Evolutionary conservation across 2,888 invertebrate genomes (phyloP).

Genomic region (Lasiommata megera): DNA sequence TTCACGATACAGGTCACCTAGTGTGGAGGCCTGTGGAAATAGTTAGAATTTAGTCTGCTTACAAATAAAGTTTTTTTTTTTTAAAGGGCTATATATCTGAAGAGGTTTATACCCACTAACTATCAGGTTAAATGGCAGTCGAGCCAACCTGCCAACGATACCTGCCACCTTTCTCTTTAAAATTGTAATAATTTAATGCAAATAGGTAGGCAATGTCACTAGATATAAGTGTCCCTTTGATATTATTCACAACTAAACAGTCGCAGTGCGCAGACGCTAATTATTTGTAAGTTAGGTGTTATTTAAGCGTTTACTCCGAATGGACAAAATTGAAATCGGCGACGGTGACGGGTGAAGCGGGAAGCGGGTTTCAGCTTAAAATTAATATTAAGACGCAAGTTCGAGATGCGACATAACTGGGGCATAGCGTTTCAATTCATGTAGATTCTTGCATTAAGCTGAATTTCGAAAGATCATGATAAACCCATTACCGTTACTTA

Average conservation of each 20-base stretch:
- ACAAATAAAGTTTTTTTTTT: no score
- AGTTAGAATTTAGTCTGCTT: no score
- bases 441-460: no score
- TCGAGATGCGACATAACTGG: no score
- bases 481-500: no score
- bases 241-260: slow-evolving; percentile 29
- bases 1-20: no score
- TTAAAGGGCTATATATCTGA: no score
- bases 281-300: slow-evolving; percentile 40
- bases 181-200: slow-evolving; percentile 17
- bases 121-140: neutral
- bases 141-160: neutral
- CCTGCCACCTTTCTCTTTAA: slow-evolving; percentile 8
- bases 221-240: slow-evolving; percentile 7
- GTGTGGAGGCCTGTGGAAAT: no score
- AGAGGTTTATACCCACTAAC: neutral
- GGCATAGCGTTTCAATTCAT: no score
- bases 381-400: no score
- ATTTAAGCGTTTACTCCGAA: slow-evolving; percentile 24
- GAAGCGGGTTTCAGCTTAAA: neutral
- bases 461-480: no score
- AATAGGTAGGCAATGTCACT: slow-evolving; percentile 14
- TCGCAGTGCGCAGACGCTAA: slow-evolving; percentile 31
- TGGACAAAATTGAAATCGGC: slow-evolving; percentile 9
- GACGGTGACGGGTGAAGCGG: slow-evolving; percentile 1